Base-by-base conservation (phyloP, 2,113 vertebrate species). In the Tiliqua scincoides region DNA sequence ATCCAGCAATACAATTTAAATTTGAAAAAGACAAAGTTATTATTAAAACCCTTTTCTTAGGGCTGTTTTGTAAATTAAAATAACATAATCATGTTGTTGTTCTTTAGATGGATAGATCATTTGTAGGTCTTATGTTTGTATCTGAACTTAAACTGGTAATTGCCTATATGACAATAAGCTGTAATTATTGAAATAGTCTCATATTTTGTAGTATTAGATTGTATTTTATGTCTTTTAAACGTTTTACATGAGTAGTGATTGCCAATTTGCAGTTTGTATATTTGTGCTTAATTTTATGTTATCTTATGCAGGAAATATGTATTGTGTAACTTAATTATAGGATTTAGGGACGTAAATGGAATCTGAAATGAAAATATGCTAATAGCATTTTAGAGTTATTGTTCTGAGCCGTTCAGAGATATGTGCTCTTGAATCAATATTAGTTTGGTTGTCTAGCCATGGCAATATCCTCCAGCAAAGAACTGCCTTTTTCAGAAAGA, bases 291-390 rank as follows among this genome's bases (percentile, higher is more conserved):
- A 76, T 78, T 59, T n/a, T 68, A 6, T 88, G 61, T 90, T 87
- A 54, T 86, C 61, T 84, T 91, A 40, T 73, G 79, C 54, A 78
- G 81, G 85, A 92, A 23, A 86, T 85, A 88, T 27, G 30, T 80
- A 30, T 89, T 91, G 80, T 91, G 89, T 94, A 84, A 63, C 82
- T 90, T 95, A 94, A 94, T 93, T 89, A 86, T 32, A 65, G 30
- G 82, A 77, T 87, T 83, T 85, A 82, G 71, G 91, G 87, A 71
- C 23, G 57, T 81, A 90, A 78, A 84, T 70, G 67, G 73, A 87
- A 90, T 87, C 75, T 87, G 68, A 92, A 88, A 84, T 92, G 85
- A 88, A 90, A 94, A 94, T 89, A 84, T 83, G 77, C 54, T 88
- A 88, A 83, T 79, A 88, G 79, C 40, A 79, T 87, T 81, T 93